phyloP scores from a whole-genome alignment of 2,113 vertebrate genomes.

The Hystrix brachyura region DNA sequence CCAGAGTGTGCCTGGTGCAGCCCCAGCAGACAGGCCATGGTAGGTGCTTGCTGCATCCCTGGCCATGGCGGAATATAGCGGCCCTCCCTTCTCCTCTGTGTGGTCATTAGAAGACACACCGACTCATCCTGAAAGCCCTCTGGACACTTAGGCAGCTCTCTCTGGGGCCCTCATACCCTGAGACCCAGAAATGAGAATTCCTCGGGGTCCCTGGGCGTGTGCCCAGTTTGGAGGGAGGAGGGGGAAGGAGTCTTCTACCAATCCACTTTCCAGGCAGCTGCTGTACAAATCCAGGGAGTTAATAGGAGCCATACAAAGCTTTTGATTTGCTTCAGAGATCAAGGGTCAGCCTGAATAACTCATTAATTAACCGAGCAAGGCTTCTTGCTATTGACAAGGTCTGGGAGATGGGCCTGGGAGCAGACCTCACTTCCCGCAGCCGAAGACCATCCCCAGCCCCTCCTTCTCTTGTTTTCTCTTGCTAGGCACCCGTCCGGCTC shows the following conservation, averaged over 20 bases:
- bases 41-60: neutral
- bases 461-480: conserved; percentile 54
- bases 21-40: neutral
- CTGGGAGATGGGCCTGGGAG: conserved; percentile 87
- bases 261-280: conserved; percentile 68
- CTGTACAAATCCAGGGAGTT: conserved; percentile 86
- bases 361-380: conserved; percentile 90
- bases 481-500: neutral
- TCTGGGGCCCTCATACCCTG: conserved; percentile 30
- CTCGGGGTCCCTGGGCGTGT: neutral
- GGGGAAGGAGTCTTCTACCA: conserved; percentile 69
- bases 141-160: neutral
- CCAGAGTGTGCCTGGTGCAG: neutral
- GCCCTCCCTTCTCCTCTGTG: neutral
- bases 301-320: conserved; percentile 89
- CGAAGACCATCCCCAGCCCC: conserved; percentile 75
- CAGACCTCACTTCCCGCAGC: conserved; percentile 85
- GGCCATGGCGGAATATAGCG: neutral
- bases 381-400: conserved; percentile 89
- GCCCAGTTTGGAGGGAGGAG: conserved; percentile 51
- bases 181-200: conserved; percentile 9
- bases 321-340: conserved; percentile 89
- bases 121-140: neutral
- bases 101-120: neutral
- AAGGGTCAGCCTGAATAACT: conserved; percentile 90